Base-by-base conservation (phyloP, 2,113 vertebrate genomes). In the Dromaius novaehollandiae region DNA sequence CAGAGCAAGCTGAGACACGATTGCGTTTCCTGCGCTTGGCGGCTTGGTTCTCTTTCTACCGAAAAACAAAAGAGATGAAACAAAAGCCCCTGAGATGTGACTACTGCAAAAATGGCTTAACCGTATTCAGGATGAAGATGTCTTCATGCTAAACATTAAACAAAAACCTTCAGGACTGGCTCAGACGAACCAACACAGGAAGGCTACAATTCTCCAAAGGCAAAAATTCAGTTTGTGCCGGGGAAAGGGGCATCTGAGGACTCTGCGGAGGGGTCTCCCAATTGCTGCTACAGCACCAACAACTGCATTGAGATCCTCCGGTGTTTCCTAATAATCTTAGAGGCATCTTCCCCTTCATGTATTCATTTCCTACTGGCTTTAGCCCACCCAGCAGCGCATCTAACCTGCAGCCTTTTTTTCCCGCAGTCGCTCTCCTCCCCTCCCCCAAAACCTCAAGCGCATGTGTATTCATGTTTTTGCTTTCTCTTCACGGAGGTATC, bases 401-500 rank as follows among this genome's bases (percentile, higher is more conserved):
- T 96, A 96, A 97, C 97, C 92, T 96, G 92, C 91, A 97, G 91
- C 89, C 87, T 88, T 78, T 89, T 56, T 84, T 46, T 11, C 55
- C 46, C 32, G 7, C 42, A 56, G 65, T 65, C 32, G 89, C 66
- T 70, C 71, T 82, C 40, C 13, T 80, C 87, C 92, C 95, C 87
- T 95, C 89, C 91, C 91, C 95, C 88, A 82, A 46, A 94, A 96
- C 14, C 46, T 82, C 79, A 73, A 89, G 71, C 97, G 93, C 96
- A 86, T 98, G 94, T 97, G 95, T 98, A 98, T 98, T 98, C 98
- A 97, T 96, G 95, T 94, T 98, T 98, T 97, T 96, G 96, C 97
- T 98, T 98, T 98, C 98, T 97, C 97, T 98, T 97, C 98, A 98
- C 73, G 38, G 96, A 98, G 96, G 93, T 91, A 98, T 98, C 98